A percentile compares a stretch with the other conserved stretches of the same genome.
These are phyloP conservation scores for Pseudochirops corinnae DNA, from an alignment of 2,797 vertebrate species.

Conservation along the genomic window DNA sequence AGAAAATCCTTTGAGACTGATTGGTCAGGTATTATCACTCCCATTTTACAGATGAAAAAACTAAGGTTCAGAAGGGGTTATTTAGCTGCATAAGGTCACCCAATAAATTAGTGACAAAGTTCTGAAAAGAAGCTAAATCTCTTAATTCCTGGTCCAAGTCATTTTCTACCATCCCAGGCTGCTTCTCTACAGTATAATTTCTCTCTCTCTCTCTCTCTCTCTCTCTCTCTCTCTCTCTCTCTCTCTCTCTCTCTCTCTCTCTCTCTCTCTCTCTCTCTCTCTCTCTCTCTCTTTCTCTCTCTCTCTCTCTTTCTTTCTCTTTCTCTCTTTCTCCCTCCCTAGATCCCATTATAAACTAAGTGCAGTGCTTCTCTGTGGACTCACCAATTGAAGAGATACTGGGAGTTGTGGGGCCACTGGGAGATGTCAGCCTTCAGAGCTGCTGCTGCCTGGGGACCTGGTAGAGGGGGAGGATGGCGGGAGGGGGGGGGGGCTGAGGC, in stretches of 20 bases:
- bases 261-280: too few species aligned
- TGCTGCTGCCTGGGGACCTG: conserved; percentile 83
- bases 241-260: too few species aligned
- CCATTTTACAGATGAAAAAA: neutral
- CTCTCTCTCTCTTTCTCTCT: too few species aligned
- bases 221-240: neutral
- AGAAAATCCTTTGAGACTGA: neutral
- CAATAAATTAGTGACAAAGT: neutral
- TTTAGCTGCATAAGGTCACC: neutral
- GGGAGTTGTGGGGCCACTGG: conserved; percentile 82
- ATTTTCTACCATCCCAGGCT: neutral
- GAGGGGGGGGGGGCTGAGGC: conserved; percentile 78
- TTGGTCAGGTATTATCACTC: fast-evolving
- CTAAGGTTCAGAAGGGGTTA: fast-evolving
- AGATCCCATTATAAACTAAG: conserved; percentile 81
- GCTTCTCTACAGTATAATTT: neutral
- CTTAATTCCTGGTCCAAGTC: neutral
- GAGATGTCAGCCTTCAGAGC: conserved; percentile 83
- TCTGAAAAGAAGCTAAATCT: neutral
- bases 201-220: neutral
- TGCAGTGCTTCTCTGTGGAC: neutral
- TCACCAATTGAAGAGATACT: conserved; percentile 81
- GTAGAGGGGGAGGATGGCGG: conserved; percentile 54
- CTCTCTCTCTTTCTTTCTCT: too few species aligned
- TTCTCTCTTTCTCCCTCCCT: neutral